These are phyloP conservation scores for Tauraco hartlaubi DNA, from an alignment of 2,797 vertebrate genomes.

Conservation along the genomic window DNA sequence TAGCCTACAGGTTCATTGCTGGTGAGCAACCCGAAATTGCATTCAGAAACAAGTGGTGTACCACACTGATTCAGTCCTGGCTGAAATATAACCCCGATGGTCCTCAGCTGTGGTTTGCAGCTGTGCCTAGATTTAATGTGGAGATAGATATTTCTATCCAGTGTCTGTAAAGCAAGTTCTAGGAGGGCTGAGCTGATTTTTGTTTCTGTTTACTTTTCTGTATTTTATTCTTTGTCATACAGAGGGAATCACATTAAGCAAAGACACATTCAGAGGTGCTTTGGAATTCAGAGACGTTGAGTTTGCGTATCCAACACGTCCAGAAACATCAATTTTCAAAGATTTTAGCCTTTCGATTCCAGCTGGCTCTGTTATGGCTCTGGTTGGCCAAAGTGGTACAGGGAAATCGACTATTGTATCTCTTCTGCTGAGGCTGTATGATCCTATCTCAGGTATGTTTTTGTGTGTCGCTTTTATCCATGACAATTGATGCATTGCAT, in stretches of 20 bases:
- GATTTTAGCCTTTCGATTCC: slow-evolving; percentile 91
- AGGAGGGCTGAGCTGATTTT: not conserved
- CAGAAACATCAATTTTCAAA: slow-evolving; percentile 88
- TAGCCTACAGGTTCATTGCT: not conserved
- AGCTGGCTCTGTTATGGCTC: slow-evolving; percentile 90
- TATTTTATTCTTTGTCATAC: slow-evolving; percentile 27
- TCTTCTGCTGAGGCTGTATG: slow-evolving; percentile 91
- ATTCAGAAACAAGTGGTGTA: not conserved
- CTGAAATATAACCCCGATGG: not conserved
- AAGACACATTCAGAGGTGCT: slow-evolving; percentile 87
- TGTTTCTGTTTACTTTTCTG: not conserved
- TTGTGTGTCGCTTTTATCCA: not conserved
- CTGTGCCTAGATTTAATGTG: not conserved
- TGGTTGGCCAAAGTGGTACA: slow-evolving; percentile 94
- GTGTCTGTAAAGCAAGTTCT: not conserved
- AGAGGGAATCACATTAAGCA: slow-evolving; percentile 87
- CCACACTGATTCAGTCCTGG: not conserved
- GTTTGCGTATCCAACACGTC: slow-evolving; percentile 93
- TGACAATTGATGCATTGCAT: not conserved
- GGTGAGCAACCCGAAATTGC: not conserved
- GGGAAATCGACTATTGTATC: slow-evolving; percentile 96
- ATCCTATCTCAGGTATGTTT: slow-evolving; percentile 84
- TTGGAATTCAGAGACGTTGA: slow-evolving; percentile 88
- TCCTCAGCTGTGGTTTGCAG: not conserved
- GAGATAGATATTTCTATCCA: not conserved